Base-by-base conservation (phyloP, 2,797 vertebrate species). In the Buceros bicornis region DNA sequence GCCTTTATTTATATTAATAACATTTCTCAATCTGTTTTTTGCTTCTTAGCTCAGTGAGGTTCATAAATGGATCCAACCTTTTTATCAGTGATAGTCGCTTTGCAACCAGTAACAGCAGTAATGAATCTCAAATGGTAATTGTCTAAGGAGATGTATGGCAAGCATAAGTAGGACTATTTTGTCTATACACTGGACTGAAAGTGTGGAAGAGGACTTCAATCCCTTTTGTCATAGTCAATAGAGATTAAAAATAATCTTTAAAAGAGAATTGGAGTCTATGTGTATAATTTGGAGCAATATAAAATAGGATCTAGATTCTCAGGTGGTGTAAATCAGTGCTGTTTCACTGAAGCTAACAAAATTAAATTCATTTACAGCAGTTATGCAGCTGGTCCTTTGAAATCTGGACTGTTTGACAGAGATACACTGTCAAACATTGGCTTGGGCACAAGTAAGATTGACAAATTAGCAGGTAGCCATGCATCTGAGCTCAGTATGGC, bases 1-100 rank as follows among this genome's bases (percentile, higher is more conserved):
- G 95, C 90, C 74, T 95, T 88, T 95, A 77, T 95, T 93, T 95
- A 93, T 92, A 96, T 92, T 92, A 92, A 95, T 95, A 84, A 85
- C 67, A 87, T 93, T 92, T 94, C 88, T 95, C 74, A 69, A 54
- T 80, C 81, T 95, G 65, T 42, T 94, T 94, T 73, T 90, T 91
- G 66, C 76, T 84, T 82, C 94, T 86, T 96, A 90, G 77, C 64
- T 94, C 91, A 88, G 40, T 78, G 74, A 89, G 53, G 47, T 94
- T 97, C 88, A 66, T 93, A 90, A 88, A 82, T 85, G 85, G 67
- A 87, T 93, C n/a, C 57, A 87, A 87, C 77, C 67, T 90, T 58
- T 95, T 93, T 95, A 89, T 93, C 90, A 93, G 37, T 31, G 18
- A 56, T 78, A 85, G 84, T 2, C 95, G 83, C 90, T 97, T 91